phyloP scores from a whole-genome alignment of 2,113 vertebrate genomes.

The Campylorhamphus procurvoides region DNA sequence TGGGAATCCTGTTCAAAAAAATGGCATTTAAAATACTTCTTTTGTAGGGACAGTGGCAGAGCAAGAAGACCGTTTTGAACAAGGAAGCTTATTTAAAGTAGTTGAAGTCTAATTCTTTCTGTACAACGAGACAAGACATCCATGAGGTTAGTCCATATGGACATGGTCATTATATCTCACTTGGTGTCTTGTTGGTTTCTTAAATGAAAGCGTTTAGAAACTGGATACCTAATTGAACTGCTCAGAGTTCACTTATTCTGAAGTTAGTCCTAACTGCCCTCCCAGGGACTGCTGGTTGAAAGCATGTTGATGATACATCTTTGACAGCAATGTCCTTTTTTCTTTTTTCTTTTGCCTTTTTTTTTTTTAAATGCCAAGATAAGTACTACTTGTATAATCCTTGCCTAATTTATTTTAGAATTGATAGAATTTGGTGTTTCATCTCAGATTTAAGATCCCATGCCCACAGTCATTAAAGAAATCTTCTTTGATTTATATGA shows the following conservation, averaged over 20 bases:
- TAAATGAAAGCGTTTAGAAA: slow-evolving; percentile 11
- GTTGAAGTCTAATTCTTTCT: not conserved
- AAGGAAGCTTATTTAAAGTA: not conserved
- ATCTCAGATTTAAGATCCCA: slow-evolving; percentile 60
- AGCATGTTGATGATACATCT: slow-evolving; percentile 6
- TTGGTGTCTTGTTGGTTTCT: slow-evolving; percentile 7
- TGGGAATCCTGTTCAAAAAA: not conserved
- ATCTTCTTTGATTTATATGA: slow-evolving; percentile 64
- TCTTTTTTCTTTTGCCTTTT: not conserved
- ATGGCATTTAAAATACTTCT: not conserved
- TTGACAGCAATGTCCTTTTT: slow-evolving; percentile 20
- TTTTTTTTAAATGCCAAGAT: slow-evolving; percentile 40
- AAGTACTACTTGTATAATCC: slow-evolving; percentile 50
- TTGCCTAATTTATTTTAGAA: slow-evolving; percentile 64
- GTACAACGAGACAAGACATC: not conserved
- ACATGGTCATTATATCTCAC: slow-evolving; percentile 13
- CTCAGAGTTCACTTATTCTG: slow-evolving; percentile 12
- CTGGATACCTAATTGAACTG: not conserved
- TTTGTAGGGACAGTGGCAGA: not conserved
- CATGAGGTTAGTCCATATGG: not conserved
- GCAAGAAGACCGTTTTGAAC: not conserved
- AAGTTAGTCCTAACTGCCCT: slow-evolving; percentile 31
- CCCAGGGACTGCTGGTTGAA: not conserved
- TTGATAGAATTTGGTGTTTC: slow-evolving; percentile 63
- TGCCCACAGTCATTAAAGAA: slow-evolving; percentile 49